Percentiles rank a stretch among this genome's conserved stretches.
Evolutionary conservation across 2,113 vertebrate species (phyloP).

Genomic region (Ceyx cyanopectus): DNA sequence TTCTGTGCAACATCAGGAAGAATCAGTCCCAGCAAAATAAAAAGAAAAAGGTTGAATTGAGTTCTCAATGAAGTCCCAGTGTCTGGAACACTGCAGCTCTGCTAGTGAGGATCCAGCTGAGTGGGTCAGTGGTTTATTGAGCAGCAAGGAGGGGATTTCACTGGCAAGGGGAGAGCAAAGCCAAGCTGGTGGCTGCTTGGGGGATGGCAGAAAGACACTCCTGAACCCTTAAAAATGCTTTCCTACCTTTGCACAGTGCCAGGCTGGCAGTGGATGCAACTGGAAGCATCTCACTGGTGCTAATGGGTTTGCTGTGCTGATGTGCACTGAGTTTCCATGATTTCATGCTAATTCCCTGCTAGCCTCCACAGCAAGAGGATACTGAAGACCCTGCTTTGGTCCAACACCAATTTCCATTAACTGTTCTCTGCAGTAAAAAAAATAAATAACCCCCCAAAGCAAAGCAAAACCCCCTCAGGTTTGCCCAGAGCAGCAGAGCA

Average conservation of each 20-base stretch:
- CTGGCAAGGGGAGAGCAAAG: not conserved
- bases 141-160: conserved; percentile 24
- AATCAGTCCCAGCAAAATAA: not conserved
- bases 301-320: not conserved
- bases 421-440: not conserved
- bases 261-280: not conserved
- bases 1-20: not conserved
- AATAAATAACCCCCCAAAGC: no score
- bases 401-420: not conserved
- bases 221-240: not conserved
- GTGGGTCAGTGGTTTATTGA: not conserved
- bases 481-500: not conserved
- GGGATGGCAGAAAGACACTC: not conserved
- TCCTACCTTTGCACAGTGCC: not conserved
- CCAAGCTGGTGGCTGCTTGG: not conserved
- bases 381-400: not conserved
- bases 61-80: not conserved
- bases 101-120: not conserved
- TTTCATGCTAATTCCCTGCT: not conserved
- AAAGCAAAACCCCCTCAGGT: not conserved
- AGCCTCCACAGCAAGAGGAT: not conserved
- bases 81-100: not conserved
- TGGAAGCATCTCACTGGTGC: not conserved
- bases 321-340: not conserved
- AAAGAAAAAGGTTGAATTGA: not conserved